Percentiles rank a stretch among this genome's conserved stretches.
Evolutionary conservation across 2,888 invertebrate species (phyloP).

Genomic region (Leptodirus hochenwartii): DNA sequence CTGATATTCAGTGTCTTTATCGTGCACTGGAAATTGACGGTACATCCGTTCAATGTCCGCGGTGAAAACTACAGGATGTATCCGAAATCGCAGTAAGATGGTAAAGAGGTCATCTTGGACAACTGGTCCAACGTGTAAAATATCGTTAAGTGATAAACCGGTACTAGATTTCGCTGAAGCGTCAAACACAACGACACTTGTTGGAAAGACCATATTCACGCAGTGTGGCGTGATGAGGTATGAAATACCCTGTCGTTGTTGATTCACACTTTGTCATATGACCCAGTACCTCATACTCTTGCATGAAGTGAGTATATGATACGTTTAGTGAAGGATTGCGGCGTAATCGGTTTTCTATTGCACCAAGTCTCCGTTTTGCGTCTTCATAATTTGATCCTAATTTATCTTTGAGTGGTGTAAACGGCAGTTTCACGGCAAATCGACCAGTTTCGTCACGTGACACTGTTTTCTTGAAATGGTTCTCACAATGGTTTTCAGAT

Average conservation of each 20-base stretch:
- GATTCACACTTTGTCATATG: constrained; percentile 7
- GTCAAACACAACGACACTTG: constrained; percentile 9
- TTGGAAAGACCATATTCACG: constrained; percentile 8
- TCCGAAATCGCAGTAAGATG: neutral
- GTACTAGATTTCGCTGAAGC: constrained; percentile 6
- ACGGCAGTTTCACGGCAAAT: no score
- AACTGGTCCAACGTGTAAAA: constrained; percentile 8
- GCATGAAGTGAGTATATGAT: constrained; percentile 8
- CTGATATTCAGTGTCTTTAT: neutral
- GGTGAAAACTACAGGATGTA: constrained; percentile 1
- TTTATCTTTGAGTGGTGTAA: no score
- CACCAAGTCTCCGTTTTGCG: no score
- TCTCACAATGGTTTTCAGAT: no score
- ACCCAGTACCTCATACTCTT: constrained; percentile 8
- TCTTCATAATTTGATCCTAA: no score
- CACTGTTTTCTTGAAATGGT: no score
- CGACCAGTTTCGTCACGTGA: no score
- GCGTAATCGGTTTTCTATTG: constrained; percentile 7
- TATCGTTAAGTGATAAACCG: constrained; percentile 9
- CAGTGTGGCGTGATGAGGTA: constrained; percentile 9
- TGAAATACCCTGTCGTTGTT: constrained; percentile 5
- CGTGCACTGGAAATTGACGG: constrained; percentile 6
- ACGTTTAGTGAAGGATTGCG: constrained; percentile 6
- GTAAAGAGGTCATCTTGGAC: constrained; percentile 8
- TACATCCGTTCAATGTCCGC: constrained; percentile 8